Percentiles rank a stretch among this genome's conserved stretches.
Evolutionary conservation across 2,113 vertebrate species (phyloP).

Genomic region (Saimiri boliviensis): DNA sequence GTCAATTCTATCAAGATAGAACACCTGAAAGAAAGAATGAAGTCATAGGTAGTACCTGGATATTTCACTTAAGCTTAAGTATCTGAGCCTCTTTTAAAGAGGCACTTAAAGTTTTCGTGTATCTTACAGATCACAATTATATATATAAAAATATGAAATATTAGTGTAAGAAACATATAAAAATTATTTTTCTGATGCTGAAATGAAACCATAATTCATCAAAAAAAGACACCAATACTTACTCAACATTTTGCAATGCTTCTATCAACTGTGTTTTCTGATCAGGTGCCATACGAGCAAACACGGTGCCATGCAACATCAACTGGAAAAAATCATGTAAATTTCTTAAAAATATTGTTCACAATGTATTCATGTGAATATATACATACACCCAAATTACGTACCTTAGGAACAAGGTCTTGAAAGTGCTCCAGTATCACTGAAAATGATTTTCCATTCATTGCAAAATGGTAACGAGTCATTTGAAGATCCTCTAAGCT

Average conservation of each 20-base stretch:
- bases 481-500: conserved; percentile 86
- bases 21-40: conserved; percentile 6
- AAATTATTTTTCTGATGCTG: not conserved
- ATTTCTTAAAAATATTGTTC: conserved; percentile 28
- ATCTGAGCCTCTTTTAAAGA: conserved; percentile 14
- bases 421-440: conserved; percentile 96
- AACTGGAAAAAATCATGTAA: conserved; percentile 84
- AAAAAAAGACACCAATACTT: conserved; percentile 79
- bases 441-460: conserved; percentile 97
- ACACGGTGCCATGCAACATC: conserved; percentile 95
- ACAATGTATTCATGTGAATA: not conserved
- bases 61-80: not conserved
- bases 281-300: conserved; percentile 98
- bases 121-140: not conserved
- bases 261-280: conserved; percentile 98
- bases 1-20: not conserved
- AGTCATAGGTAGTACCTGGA: not conserved
- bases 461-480: conserved; percentile 95
- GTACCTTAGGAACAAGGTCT: conserved; percentile 96
- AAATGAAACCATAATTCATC: conserved; percentile 30
- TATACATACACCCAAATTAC: not conserved
- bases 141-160: not conserved
- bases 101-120: not conserved
- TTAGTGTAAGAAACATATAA: not conserved
- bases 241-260: conserved; percentile 97